Evolutionary conservation across 2,888 invertebrate genomes (phyloP), one percentile per base, ranked within the genome.

Genomic region (Acleris holmiana): DNA sequence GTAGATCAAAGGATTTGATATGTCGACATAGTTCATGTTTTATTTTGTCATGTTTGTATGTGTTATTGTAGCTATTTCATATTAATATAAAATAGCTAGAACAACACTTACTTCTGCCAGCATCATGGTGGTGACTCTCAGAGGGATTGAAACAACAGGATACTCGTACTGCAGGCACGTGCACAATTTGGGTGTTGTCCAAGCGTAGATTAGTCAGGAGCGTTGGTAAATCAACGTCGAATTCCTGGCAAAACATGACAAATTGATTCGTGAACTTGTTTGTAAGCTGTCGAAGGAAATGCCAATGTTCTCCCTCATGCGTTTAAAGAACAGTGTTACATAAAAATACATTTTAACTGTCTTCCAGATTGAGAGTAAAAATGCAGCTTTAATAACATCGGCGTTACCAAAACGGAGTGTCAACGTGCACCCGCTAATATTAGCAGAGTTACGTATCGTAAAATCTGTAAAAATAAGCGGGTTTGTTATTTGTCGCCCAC

Each of bases 391-490:
- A 59, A 59, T 54, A 59, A 54, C 59, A 59, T 54, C 47, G 25
- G 54, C 18, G 58, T 64, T 59, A 54, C 64, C 59, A 54, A 75
- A 71, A 72, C 53, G 63, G 68, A 68, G 66, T 68, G 71, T 69
- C 74, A 69, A 68, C 75, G 72, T 68, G 69, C 69, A 75, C 67
- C 57, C 50, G 73, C 78, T 85, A 87, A 81, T 79, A 79, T 80
- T 83, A 84, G 74, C 75, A 47, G 76, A 78, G 80, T 80, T 82
- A 86, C 85, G 84, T 84, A 80, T 84, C 84, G 83, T 79, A 80
- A 81, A 75, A 73, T 76, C 74, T 79, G 65, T 84, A 86, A 85
- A 87, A 86, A 86, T 86, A 88, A 84, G 82, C 67, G 76, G 71
- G 76, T 78, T 81, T 67, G 64, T 83, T 72, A 79, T 76, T 80